Evolutionary conservation across 2,113 vertebrate genomes (phyloP).

Genomic region (Pimephales promelas): DNA sequence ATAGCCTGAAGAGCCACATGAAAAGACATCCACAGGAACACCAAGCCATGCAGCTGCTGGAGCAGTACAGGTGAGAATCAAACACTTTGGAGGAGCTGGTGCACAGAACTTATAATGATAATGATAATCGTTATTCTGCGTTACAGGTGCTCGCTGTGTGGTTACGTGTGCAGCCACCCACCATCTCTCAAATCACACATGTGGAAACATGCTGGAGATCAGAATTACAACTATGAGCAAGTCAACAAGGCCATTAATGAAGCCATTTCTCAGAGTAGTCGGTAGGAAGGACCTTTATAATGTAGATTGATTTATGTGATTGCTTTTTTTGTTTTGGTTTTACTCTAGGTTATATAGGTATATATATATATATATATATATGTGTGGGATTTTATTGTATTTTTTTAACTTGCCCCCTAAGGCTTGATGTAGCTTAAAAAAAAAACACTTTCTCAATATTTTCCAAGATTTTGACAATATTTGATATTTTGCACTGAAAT

Average conservation of each 20-base stretch:
- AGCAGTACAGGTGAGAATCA: constrained; percentile 82
- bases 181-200: constrained; percentile 98
- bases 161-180: constrained; percentile 96
- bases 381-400: not conserved
- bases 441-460: not conserved
- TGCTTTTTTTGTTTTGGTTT: not conserved
- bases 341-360: not conserved
- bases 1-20: constrained; percentile 89
- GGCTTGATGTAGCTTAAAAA: not conserved
- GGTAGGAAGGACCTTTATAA: constrained; percentile 70
- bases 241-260: constrained; percentile 98
- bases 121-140: not conserved
- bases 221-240: constrained; percentile 99
- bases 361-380: too few species aligned
- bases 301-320: not conserved
- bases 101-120: constrained; percentile 19
- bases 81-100: not conserved
- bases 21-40: constrained; percentile 85
- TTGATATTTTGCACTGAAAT: not conserved
- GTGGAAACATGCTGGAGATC: constrained; percentile 99
- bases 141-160: constrained; percentile 92
- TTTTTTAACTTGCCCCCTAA: not conserved
- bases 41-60: constrained; percentile 84
- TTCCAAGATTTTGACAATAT: not conserved
- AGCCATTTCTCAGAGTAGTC: constrained; percentile 93